phyloP scores from a whole-genome alignment of 2,888 invertebrate species.

The Aporophyla nigra region DNA sequence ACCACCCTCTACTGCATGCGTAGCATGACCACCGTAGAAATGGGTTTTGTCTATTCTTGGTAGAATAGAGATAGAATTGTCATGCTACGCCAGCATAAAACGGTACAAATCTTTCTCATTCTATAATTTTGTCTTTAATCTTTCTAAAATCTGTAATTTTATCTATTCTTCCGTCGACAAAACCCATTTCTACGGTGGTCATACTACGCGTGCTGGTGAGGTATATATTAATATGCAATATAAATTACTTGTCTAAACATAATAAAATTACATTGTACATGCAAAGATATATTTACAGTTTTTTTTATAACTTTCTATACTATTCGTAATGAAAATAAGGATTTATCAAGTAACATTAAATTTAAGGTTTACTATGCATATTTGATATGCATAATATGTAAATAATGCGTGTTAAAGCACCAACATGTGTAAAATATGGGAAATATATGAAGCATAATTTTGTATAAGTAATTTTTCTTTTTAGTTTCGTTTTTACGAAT shows the following conservation, averaged over 20 bases:
- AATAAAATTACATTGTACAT: constrained; percentile 79
- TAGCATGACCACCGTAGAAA: too few relatives aligned
- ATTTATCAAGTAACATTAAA: constrained; percentile 78
- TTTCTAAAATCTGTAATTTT: too few relatives aligned
- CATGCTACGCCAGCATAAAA: too few relatives aligned
- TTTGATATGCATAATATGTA: constrained; percentile 79
- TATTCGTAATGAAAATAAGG: constrained; percentile 76
- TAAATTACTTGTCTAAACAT: constrained; percentile 74
- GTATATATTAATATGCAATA: constrained; percentile 72
- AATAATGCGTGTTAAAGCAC: constrained; percentile 82
- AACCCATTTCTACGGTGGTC: too few relatives aligned
- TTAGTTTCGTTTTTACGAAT: constrained; percentile 50
- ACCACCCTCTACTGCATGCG: constrained; percentile 68
- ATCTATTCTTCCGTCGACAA: too few relatives aligned
- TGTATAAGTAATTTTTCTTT: constrained; percentile 47
- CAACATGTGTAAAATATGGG: constrained; percentile 76
- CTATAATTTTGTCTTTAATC: too few relatives aligned
- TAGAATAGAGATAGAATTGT: too few relatives aligned
- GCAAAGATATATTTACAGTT: constrained; percentile 82
- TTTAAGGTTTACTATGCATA: constrained; percentile 76
- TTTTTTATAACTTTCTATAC: constrained; percentile 72
- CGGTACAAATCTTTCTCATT: too few relatives aligned
- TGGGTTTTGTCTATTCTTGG: too few relatives aligned
- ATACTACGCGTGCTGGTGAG: too few relatives aligned
- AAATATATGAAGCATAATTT: constrained; percentile 76